Evolutionary conservation across 2,113 vertebrate genomes (phyloP).

Genomic region (Thryonomys swinderianus): DNA sequence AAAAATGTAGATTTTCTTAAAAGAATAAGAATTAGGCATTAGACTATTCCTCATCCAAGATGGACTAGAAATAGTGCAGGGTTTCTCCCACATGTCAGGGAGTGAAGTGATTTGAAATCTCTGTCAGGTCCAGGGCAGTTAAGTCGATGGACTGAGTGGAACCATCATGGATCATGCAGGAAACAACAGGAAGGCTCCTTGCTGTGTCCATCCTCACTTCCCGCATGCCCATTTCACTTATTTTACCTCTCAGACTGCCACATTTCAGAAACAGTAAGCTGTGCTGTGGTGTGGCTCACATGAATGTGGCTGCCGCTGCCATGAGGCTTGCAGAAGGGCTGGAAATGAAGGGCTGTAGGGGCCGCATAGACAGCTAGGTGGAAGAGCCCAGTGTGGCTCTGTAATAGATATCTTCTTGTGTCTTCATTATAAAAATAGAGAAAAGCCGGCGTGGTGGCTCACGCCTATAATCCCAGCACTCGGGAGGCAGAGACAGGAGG

Average conservation of each 20-base stretch:
- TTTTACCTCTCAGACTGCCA: neutral
- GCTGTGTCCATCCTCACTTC: neutral
- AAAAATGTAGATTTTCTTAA: neutral
- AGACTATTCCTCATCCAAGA: neutral
- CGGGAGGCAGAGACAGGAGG: too few species aligned
- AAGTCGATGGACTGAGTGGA: neutral
- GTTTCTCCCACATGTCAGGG: neutral
- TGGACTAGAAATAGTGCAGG: neutral
- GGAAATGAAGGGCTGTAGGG: neutral
- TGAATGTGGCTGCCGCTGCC: neutral
- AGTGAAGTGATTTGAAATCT: neutral
- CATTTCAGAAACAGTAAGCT: neutral
- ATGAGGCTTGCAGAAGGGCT: neutral
- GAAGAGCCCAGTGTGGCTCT: neutral
- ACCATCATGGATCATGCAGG: neutral
- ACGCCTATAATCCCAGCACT: too few species aligned
- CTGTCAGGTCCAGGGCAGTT: neutral
- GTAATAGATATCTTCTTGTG: neutral
- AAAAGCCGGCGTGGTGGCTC: too few species aligned
- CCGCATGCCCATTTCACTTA: neutral
- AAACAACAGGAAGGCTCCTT: neutral
- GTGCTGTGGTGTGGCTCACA: accelerated
- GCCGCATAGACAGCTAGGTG: neutral
- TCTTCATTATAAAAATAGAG: neutral
- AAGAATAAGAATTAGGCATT: neutral